Percentiles rank a stretch among this genome's conserved stretches.
Evolutionary conservation across 2,888 invertebrate genomes (phyloP).

Genomic region (Cotesia congregata): DNA sequence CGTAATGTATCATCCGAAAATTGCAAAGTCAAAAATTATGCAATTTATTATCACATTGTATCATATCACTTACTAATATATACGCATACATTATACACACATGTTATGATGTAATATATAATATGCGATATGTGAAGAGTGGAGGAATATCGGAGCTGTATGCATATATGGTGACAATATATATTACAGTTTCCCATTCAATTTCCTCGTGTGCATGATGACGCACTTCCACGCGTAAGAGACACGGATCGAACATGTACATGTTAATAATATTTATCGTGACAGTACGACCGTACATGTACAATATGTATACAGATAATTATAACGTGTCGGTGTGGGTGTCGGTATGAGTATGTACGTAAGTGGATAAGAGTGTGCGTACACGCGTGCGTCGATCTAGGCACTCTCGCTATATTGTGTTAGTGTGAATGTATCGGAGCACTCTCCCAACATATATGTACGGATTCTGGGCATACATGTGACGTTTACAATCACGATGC

Average conservation of each 20-base stretch:
- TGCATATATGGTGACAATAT: background rate
- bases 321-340: background rate
- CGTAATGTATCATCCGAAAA: background rate
- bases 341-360: background rate
- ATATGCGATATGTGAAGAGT: no score
- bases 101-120: no score
- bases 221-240: background rate
- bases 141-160: background rate
- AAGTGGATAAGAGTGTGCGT: slow-evolving; percentile 36
- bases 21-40: background rate
- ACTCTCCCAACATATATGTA: slow-evolving; percentile 4
- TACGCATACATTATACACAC: background rate
- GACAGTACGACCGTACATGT: background rate
- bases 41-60: background rate
- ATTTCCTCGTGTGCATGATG: background rate
- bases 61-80: background rate
- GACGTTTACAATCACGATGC: slow-evolving; percentile 17
- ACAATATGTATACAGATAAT: background rate
- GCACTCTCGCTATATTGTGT: background rate
- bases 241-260: background rate
- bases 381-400: slow-evolving; percentile 43
- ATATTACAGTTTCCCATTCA: background rate
- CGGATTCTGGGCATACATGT: background rate
- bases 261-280: background rate
- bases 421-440: background rate